Evolutionary conservation across 2,113 vertebrate genomes (phyloP).

Genomic region (Atlantisia rogersi): DNA sequence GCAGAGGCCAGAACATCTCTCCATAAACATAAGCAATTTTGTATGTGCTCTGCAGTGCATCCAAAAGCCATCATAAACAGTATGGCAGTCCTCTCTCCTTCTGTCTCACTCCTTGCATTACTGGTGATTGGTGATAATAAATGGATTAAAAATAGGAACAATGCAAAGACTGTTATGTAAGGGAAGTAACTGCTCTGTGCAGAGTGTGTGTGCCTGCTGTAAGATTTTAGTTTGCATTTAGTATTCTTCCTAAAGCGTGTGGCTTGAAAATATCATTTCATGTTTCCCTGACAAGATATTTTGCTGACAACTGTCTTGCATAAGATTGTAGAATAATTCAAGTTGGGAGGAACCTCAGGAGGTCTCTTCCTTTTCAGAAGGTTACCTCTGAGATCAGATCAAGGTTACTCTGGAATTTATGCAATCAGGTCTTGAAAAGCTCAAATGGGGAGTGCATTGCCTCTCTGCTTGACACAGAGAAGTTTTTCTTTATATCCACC

Average conservation of each 20-base stretch:
- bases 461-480: not conserved
- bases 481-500: not conserved
- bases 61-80: not conserved
- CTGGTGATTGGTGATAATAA: not conserved
- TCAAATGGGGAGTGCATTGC: not conserved
- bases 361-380: not conserved
- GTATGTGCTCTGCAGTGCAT: not conserved
- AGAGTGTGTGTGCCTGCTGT: not conserved
- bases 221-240: not conserved
- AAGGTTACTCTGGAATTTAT: not conserved
- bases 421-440: not conserved
- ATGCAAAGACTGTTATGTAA: not conserved
- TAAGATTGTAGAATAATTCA: not conserved
- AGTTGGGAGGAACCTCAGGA: not conserved
- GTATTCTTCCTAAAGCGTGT: not conserved
- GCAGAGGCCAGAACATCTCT: not conserved
- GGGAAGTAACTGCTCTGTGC: not conserved
- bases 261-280: not conserved
- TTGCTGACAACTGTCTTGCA: not conserved
- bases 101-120: not conserved
- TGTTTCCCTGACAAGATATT: not conserved
- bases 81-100: not conserved
- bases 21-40: not conserved
- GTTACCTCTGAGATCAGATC: not conserved
- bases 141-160: conserved; percentile 8